phyloP scores from a whole-genome alignment of 1,140 invertebrate genomes.

The Scylla paramamosain region DNA sequence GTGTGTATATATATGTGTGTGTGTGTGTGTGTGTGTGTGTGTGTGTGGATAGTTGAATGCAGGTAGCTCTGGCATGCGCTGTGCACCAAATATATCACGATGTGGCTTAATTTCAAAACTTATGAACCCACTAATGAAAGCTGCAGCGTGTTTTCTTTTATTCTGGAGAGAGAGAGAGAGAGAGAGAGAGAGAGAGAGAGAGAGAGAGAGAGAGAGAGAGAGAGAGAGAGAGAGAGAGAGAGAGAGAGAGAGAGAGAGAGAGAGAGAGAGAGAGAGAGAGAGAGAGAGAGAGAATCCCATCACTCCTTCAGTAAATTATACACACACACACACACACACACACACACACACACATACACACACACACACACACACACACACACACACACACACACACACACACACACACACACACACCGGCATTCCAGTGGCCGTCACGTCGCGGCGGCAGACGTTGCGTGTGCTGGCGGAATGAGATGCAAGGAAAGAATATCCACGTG shows the following conservation, averaged over 20 bases:
- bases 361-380: no score
- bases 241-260: slow-evolving; percentile 48
- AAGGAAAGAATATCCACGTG: not conserved
- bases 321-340: not conserved
- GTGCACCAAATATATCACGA: not conserved
- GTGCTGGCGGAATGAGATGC: not conserved
- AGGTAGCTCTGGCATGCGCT: not conserved
- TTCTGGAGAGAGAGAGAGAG: no score
- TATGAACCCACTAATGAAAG: not conserved
- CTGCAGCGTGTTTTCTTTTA: no score
- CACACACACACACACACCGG: no score
- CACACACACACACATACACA: no score
- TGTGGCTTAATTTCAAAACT: not conserved
- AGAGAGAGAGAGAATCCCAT: not conserved
- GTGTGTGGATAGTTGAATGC: slow-evolving; percentile 31
- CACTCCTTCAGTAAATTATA: not conserved
- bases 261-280: not conserved
- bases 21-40: slow-evolving; percentile 46
- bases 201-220: not conserved
- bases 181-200: no score
- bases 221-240: slow-evolving; percentile 31
- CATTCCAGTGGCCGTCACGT: no score
- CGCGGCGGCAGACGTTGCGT: not conserved
- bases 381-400: no score
- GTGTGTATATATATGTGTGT: slow-evolving; percentile 54